These are phyloP conservation scores for Rynchops niger DNA, from an alignment of 2,113 vertebrate species.

Conservation along the genomic window DNA sequence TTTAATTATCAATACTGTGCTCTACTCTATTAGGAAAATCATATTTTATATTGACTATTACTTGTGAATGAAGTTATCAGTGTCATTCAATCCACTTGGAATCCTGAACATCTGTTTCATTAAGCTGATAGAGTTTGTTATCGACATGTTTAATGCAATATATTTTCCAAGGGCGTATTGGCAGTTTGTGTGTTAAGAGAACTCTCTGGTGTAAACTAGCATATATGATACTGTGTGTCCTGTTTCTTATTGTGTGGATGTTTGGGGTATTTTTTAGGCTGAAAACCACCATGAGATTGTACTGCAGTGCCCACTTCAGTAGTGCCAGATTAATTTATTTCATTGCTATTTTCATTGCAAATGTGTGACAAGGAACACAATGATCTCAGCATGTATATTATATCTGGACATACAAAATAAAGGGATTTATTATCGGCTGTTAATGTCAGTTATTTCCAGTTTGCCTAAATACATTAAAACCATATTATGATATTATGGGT, in stretches of 20 bases:
- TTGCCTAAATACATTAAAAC: constrained; percentile 77
- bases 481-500: constrained; percentile 67
- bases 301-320: not conserved
- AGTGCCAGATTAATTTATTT: constrained; percentile 47
- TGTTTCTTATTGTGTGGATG: not conserved
- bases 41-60: constrained; percentile 71
- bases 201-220: not conserved
- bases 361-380: constrained; percentile 47
- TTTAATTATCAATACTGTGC: constrained; percentile 74
- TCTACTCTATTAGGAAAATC: constrained; percentile 69
- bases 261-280: not conserved
- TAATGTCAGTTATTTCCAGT: constrained; percentile 67
- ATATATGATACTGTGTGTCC: not conserved
- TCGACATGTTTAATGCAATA: constrained; percentile 41
- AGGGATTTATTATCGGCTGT: constrained; percentile 63
- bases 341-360: constrained; percentile 47
- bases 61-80: constrained; percentile 68
- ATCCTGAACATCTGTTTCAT: constrained; percentile 58
- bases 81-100: constrained; percentile 59
- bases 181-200: constrained; percentile 1
- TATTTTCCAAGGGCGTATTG: constrained; percentile 20
- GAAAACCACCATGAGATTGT: not conserved
- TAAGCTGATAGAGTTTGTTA: constrained; percentile 52
- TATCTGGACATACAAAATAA: constrained; percentile 36
- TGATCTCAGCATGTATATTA: constrained; percentile 64